Evolutionary conservation across 2,797 vertebrate species (phyloP).

Genomic region (Acanthurus leucopareius): DNA sequence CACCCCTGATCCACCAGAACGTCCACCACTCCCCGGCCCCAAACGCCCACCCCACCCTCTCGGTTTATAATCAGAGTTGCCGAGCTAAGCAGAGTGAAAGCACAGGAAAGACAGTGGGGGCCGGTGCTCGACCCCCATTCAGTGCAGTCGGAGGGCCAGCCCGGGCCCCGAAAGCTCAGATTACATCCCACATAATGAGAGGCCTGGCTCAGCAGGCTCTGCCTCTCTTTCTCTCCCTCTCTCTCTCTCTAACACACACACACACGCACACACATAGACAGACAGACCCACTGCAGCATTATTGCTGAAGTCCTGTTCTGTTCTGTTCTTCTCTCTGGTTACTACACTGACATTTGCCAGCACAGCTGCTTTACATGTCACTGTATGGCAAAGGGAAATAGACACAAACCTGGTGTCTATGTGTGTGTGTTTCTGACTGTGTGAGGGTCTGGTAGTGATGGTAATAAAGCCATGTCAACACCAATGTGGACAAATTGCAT

Average conservation of each 20-base stretch:
- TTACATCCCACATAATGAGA: conserved; percentile 90
- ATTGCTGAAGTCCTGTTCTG: conserved; percentile 78
- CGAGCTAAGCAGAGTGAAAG: conserved; percentile 90
- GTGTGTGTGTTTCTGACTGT: background rate
- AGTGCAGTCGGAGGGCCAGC: conserved; percentile 75
- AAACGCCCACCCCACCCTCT: conserved; percentile 63
- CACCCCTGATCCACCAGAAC: conserved; percentile 52
- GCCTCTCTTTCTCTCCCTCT: conserved; percentile 60
- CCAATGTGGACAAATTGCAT: conserved; percentile 19
- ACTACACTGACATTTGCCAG: conserved; percentile 71
- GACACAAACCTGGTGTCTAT: conserved; percentile 27
- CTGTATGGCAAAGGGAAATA: conserved; percentile 40
- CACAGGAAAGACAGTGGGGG: conserved; percentile 86
- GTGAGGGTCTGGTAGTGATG: conserved; percentile 5
- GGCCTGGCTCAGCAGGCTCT: conserved; percentile 88
- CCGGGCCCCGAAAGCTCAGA: conserved; percentile 87
- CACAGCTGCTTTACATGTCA: conserved; percentile 74
- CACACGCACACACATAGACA: conserved; percentile 40
- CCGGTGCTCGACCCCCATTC: conserved; percentile 80
- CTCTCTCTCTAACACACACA: conserved; percentile 14
- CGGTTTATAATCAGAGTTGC: conserved; percentile 87
- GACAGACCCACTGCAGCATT: conserved; percentile 61
- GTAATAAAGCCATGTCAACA: conserved; percentile 8
- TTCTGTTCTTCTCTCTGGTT: conserved; percentile 72
- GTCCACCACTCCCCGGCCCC: conserved; percentile 54